These are phyloP conservation scores for Galerucella nymphaeae DNA, from an alignment of 2,888 invertebrate genomes.

Conservation along the genomic window DNA sequence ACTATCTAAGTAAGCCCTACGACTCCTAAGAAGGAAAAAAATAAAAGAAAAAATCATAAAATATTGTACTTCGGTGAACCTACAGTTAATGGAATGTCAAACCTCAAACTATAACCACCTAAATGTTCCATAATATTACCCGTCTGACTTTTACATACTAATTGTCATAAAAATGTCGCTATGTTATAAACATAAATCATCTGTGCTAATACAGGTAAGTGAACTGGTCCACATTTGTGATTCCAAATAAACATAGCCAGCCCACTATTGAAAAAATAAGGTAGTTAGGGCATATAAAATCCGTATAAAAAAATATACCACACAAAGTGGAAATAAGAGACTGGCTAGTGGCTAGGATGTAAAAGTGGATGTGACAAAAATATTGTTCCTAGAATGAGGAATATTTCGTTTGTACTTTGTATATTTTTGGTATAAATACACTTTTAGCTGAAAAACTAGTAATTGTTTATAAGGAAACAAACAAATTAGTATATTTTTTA, in stretches of 20 bases:
- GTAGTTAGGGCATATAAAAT: too few species aligned
- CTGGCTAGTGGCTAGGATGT: too few species aligned
- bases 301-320: too few species aligned
- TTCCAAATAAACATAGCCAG: neutral
- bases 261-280: too few species aligned
- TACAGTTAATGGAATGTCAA: constrained; percentile 6
- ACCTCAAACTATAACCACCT: neutral
- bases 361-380: neutral
- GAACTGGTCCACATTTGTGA: constrained; percentile 11
- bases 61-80: neutral
- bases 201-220: constrained; percentile 27
- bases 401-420: neutral
- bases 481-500: too few species aligned
- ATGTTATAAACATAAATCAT: constrained; percentile 25
- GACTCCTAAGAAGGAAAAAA: neutral
- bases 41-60: neutral
- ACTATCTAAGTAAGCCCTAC: too few species aligned
- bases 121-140: neutral
- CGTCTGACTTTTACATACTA: neutral
- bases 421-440: neutral
- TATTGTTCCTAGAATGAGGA: neutral
- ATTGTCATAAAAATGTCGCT: neutral
- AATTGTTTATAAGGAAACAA: too few species aligned
- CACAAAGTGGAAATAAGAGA: too few species aligned
- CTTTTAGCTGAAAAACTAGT: neutral